Base-by-base conservation (phyloP, 1,140 invertebrate genomes). In the Idris sp. region DNA sequence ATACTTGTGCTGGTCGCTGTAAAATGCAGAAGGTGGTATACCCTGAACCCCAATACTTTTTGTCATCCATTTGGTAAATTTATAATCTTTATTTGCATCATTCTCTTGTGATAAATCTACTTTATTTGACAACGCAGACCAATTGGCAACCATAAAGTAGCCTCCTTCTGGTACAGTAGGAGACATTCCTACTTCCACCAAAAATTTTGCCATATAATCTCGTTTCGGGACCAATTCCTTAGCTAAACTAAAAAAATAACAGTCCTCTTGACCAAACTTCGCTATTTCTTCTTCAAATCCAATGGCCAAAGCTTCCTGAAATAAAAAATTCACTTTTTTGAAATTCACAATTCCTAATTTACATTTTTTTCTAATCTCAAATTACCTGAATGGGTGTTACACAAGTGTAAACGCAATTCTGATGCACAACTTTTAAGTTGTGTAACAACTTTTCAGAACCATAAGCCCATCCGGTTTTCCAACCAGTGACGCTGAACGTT, bases 381-480 rank as follows among this genome's bases (percentile, higher is more conserved):
- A 4, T 78, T 82, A 92, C 91, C 83, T 94, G 93, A 53, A 92
- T 81, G 0, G 96, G 96, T 8, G 98, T 99, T 2, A 90, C 88
- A 80, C 93, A 96, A 0, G 95, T 97, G 80, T 98, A 99, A 0
- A 98, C 92, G 76, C 92, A 93, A 88, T 98, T 98, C 86, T 99
- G 97, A 88, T 99, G 97, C 8, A 98, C 92, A 48, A 95, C 90
- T 84, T 94, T 92, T 13, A 97, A 84, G 77, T 97, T 95, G 16
- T 87, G 85, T 59, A 99, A 92, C 2, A 98, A 87, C 75, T 92
- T 87, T 4, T 90, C 89, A 1, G 96, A 95, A 2, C 95, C 96
- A 84, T 99, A 96, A 0, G 94, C 95, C 98, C 98, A 99, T n/a
- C 98, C 97, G 4, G 92, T 91, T 89, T 97, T 98, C 97, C 96